These are phyloP conservation scores for Brachionus paranguensis DNA, from an alignment of 1,140 invertebrate genomes.

Conservation along the genomic window DNA sequence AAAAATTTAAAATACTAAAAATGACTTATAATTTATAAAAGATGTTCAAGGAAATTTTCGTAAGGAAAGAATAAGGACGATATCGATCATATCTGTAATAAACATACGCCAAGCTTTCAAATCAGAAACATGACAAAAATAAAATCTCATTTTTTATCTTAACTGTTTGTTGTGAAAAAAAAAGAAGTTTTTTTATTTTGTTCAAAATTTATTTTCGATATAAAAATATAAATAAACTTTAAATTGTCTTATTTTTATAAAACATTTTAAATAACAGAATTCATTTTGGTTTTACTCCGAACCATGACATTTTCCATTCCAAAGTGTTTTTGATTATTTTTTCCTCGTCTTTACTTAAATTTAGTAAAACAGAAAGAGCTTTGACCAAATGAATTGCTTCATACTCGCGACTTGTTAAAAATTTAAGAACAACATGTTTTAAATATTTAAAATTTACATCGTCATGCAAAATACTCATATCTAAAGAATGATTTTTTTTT, in stretches of 20 bases:
- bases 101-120: no score
- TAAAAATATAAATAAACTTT: not conserved
- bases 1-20: no score
- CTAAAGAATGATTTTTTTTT: slow-evolving; percentile 36
- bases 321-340: slow-evolving; percentile 75
- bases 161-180: no score
- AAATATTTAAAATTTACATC: slow-evolving; percentile 79
- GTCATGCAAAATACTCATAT: slow-evolving; percentile 39
- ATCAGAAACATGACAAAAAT: no score
- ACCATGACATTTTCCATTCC: slow-evolving; percentile 82
- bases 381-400: slow-evolving; percentile 80
- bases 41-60: no score
- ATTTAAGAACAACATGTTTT: slow-evolving; percentile 85
- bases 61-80: no score
- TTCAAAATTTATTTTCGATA: not conserved
- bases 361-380: slow-evolving; percentile 74
- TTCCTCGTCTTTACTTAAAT: slow-evolving; percentile 78
- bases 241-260: not conserved
- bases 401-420: slow-evolving; percentile 74
- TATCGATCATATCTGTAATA: no score
- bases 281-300: slow-evolving; percentile 62
- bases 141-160: no score
- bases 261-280: not conserved
- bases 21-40: no score
- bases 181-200: no score